A percentile compares a stretch with the other conserved stretches of the same genome.
These are phyloP conservation scores for Toxonevra muliebris DNA, from an alignment of 2,888 invertebrate species.

Conservation along the genomic window DNA sequence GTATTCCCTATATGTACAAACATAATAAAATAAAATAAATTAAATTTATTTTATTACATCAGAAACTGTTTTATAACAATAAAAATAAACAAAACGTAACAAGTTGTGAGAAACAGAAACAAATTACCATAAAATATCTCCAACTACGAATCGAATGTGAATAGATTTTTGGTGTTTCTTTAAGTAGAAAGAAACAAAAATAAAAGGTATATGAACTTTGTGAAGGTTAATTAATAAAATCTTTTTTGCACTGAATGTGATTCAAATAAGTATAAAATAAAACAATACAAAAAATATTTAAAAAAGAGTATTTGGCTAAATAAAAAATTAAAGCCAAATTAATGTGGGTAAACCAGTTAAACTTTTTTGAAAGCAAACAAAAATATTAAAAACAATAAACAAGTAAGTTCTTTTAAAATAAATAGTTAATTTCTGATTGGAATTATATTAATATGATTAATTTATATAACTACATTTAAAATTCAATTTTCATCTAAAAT, in stretches of 20 bases:
- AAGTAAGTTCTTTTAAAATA: too few relatives aligned
- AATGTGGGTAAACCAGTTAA: slow-evolving; percentile 3
- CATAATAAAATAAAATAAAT: too few relatives aligned
- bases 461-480: too few relatives aligned
- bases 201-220: slow-evolving; percentile 28
- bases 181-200: background rate
- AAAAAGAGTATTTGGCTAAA: background rate
- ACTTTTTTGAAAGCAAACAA: slow-evolving; percentile 9
- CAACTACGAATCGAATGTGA: background rate
- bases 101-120: too few relatives aligned
- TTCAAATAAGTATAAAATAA: background rate
- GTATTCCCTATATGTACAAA: too few relatives aligned
- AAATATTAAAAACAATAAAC: background rate
- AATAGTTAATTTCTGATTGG: too few relatives aligned
- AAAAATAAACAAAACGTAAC: too few relatives aligned
- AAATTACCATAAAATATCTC: slow-evolving; percentile 4
- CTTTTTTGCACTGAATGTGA: too few relatives aligned
- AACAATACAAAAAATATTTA: background rate
- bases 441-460: too few relatives aligned
- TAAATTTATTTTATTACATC: too few relatives aligned
- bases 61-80: too few relatives aligned
- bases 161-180: background rate
- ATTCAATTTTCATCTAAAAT: too few relatives aligned
- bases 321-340: background rate
- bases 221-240: slow-evolving; percentile 16